Evolutionary conservation across 2,888 invertebrate species (phyloP).

Genomic region (Mythimna loreyi): DNA sequence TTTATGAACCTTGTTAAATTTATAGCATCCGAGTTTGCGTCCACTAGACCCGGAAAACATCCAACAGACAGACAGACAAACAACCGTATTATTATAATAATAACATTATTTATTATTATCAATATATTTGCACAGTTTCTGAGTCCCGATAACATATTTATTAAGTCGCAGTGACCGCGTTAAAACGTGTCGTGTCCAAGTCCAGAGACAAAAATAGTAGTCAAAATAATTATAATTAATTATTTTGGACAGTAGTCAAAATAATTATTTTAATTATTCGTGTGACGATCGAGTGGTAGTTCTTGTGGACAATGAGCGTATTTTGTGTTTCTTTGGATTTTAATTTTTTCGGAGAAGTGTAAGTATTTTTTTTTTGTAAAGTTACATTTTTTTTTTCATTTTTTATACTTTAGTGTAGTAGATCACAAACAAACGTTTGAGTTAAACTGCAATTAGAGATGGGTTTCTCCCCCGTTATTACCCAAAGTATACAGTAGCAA

Average conservation of each 20-base stretch:
- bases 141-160: constrained; percentile 21
- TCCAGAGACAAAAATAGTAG: constrained; percentile 2
- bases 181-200: constrained; percentile 8
- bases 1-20: too few relatives aligned
- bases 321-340: constrained; percentile 40
- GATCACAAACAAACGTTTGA: too few relatives aligned
- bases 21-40: too few relatives aligned
- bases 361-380: constrained; percentile 29
- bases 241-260: not conserved
- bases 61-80: not conserved
- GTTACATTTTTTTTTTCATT: too few relatives aligned
- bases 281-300: not conserved
- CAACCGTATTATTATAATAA: not conserved
- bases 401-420: too few relatives aligned
- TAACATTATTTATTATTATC: constrained; percentile 23
- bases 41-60: not conserved
- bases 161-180: not conserved
- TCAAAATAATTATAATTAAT: constrained; percentile 17
- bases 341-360: constrained; percentile 26
- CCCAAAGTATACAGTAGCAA: too few relatives aligned
- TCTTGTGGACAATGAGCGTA: constrained; percentile 48
- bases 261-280: constrained; percentile 29
- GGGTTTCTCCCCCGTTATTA: too few relatives aligned
- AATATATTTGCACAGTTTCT: constrained; percentile 8
- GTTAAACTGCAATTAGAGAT: too few relatives aligned